Base-by-base conservation (phyloP, 2,888 invertebrate genomes). In the Platycheirus albimanus region DNA sequence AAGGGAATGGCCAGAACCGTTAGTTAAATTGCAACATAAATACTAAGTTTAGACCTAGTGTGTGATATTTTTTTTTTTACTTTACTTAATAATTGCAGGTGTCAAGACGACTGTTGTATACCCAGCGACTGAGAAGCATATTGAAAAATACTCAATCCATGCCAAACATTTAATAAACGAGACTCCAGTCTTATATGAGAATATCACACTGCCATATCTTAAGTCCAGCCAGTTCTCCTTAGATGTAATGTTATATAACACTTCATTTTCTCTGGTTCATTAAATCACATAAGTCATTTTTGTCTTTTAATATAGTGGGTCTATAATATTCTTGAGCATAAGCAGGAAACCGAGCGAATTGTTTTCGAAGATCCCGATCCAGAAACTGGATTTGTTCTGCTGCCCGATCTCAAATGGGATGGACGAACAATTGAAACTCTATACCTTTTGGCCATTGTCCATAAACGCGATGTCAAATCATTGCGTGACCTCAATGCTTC, bases 321-420 rank as follows among this genome's bases (percentile, higher is more conserved):
- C 0, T 96, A 97, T 90, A 99, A 99, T 90, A 97, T 99, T 83
- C 90, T 99, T 64, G 96, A 97, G 70, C 97, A 97, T 87, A 97
- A 96, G 89, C 94, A 95, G 52, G 99, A 99, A 92, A 92, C 92
- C 1, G 98, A 99, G 20, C 93, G 97, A 84, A 95, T 99, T 54
- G 92, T 98, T 5, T 95, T 94, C 89, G 96, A 97, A 89, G 96
- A 97, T 90, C 87, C 92, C 4, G 92, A 93, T 86, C 93, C 95
- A 1, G 93, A 93, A 49, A 94, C 91, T 83, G 98, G 99, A 0
- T 99, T 99, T 89, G 92, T 99, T 11, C 90, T 99, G 11, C 88
- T 98, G 0, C 98, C 98, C 0, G 99, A 99, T 91, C 92, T 99
- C 71, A 99, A 99, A 91, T 99, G 99, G 99, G 96, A 98, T 91